These are phyloP conservation scores for Falcaria lacertinaria DNA, from an alignment of 2,888 invertebrate genomes.

Conservation along the genomic window DNA sequence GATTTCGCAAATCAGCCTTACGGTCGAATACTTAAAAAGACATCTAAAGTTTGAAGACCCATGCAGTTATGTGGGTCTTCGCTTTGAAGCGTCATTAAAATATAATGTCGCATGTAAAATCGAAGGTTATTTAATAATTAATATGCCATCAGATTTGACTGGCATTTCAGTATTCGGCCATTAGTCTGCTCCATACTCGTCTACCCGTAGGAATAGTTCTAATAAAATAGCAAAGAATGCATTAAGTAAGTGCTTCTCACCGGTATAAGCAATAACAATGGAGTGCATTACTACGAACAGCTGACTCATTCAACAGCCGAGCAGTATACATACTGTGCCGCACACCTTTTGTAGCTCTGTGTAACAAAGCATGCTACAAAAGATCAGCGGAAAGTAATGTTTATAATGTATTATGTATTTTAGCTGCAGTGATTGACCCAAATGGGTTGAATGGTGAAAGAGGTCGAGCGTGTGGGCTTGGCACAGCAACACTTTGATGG, in stretches of 20 bases:
- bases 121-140: no score
- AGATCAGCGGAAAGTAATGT: neutral
- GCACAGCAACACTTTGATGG: slow-evolving; percentile 36
- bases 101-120: no score
- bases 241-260: neutral
- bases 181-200: neutral
- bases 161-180: no score
- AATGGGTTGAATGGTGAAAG: slow-evolving; percentile 43
- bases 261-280: neutral
- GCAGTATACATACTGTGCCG: neutral
- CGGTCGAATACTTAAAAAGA: no score
- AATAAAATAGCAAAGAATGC: neutral
- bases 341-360: no score
- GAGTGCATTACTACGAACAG: slow-evolving; percentile 1
- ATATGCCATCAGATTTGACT: no score
- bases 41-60: no score
- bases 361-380: no score
- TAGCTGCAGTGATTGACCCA: slow-evolving; percentile 45
- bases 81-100: no score
- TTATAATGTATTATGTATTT: slow-evolving; percentile 12
- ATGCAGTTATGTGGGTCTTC: no score
- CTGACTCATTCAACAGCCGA: neutral
- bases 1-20: no score
- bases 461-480: slow-evolving; percentile 36
- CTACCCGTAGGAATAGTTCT: neutral